Evolutionary conservation across 1,140 invertebrate species (phyloP), one percentile per base, ranked within the genome.

Genomic region (Lepidostoma basale): DNA sequence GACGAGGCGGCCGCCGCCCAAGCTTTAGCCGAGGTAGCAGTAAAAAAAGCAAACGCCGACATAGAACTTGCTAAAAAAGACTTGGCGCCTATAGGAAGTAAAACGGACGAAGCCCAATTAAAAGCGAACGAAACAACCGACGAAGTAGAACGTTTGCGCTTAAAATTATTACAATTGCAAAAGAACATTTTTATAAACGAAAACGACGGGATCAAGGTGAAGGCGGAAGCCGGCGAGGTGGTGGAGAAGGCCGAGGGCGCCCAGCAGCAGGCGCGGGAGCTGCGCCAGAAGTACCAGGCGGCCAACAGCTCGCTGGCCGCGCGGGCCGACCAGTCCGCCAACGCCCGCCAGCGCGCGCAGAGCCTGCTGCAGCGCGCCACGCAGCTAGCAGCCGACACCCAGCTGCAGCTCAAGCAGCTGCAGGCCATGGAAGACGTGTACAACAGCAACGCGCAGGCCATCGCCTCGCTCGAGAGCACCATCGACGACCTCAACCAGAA

Each of bases 121-220:
- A 90, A 90, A 70, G 89, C 92, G 0, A 88, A 89, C 62, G 85
- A 88, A 59, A 93, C 92, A 0, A 85, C 88, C 26, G 80, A 84
- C 25, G 87, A 89, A 39, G 90, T 96, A 0, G 85, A 89, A 39
- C 75, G 79, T 1, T 76, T 96, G 52, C 87, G 90, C 36, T 79
- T 80, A 0, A 84, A 88, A 52, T 78, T 96, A 12, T 88, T 88
- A 67, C 85, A 87, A 33, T 81, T 97, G 8, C 89, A 93, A 74
- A 90, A 88, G 54, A 88, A 90, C 74, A 91, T 90, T 49, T 82
- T 90, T 2, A 89, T 89, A 75, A 95, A 95, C 77, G 88, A 92
- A 71, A 79, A 82, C 39, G 85, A 84, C 70, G 85, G 84, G 25
- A 82, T 84, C 44, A 81, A 85, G 76, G 85, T 87, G 1, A 85